A percentile compares a stretch with the other conserved stretches of the same genome.
phyloP scores from a whole-genome alignment of 2,888 invertebrate species.

The Aphrophora alni region DNA sequence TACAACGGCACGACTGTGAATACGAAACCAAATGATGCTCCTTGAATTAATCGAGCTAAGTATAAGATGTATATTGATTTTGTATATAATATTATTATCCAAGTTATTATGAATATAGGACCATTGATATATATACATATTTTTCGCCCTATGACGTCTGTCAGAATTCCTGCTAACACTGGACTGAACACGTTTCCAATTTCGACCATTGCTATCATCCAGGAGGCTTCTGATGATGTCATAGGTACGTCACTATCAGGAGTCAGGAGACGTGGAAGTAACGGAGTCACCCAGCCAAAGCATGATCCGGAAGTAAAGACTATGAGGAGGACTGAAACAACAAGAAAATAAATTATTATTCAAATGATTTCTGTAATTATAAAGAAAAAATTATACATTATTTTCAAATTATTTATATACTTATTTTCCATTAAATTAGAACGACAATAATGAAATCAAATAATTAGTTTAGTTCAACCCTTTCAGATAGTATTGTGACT shows the following conservation, averaged over 20 bases:
- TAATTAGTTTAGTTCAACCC: too few species aligned
- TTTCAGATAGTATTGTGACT: too few species aligned
- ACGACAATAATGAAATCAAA: too few species aligned
- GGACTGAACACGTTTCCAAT: constrained; percentile 35
- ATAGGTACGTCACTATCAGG: constrained; percentile 39
- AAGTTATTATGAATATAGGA: constrained; percentile 41
- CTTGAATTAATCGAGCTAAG: constrained; percentile 44
- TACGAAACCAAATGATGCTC: constrained; percentile 43
- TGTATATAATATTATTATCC: constrained; percentile 54
- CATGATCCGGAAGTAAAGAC: constrained; percentile 23
- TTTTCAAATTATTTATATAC: too few species aligned
- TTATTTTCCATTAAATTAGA: too few species aligned
- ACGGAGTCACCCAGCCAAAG: constrained; percentile 42
- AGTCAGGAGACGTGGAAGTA: constrained; percentile 19
- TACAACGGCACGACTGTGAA: constrained; percentile 46
- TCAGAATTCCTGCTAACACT: constrained; percentile 29
- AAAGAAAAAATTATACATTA: neutral
- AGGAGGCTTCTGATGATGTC: constrained; percentile 36
- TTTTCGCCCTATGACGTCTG: constrained; percentile 42
- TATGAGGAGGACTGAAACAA: neutral
- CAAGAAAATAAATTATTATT: too few species aligned
- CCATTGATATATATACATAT: constrained; percentile 40
- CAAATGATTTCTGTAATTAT: too few species aligned
- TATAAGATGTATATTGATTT: constrained; percentile 54
- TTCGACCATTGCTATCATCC: constrained; percentile 35